Evolutionary conservation across 1,140 invertebrate species (phyloP).

Genomic region (Sitobion miscanthi): DNA sequence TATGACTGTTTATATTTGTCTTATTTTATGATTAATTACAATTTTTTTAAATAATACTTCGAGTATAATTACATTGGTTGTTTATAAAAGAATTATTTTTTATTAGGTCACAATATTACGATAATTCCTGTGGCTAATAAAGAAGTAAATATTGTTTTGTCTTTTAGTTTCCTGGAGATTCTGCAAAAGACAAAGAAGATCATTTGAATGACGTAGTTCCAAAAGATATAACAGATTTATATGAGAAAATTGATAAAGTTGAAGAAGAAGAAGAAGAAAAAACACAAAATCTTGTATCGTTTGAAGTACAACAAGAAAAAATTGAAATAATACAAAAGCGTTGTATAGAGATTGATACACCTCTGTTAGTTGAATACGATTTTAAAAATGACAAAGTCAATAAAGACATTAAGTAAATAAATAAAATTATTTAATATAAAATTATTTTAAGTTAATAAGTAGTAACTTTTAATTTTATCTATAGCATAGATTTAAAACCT

Average conservation of each 20-base stretch:
- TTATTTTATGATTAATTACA: too few relatives aligned
- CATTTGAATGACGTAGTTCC: conserved; percentile 73
- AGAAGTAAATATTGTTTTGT: conserved; percentile 61
- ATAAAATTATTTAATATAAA: neutral
- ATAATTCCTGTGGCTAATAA: neutral
- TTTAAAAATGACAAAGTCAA: conserved; percentile 97
- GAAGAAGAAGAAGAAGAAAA: conserved; percentile 86
- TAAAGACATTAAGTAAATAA: conserved; percentile 83
- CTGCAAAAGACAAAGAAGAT: conserved; percentile 62
- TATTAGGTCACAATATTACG: neutral
- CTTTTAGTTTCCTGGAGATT: conserved; percentile 63
- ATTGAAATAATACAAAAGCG: conserved; percentile 98
- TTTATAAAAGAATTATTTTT: too few relatives aligned
- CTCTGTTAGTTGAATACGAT: conserved; percentile 97
- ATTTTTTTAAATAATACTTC: too few relatives aligned
- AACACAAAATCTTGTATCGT: conserved; percentile 81
- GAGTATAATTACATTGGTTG: neutral
- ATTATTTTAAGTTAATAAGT: neutral
- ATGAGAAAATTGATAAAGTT: conserved; percentile 96
- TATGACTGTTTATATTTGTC: too few relatives aligned
- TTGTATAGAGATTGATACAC: conserved; percentile 97
- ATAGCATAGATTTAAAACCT: conserved; percentile 95
- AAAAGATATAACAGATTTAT: conserved; percentile 95
- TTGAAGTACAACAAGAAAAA: conserved; percentile 91
- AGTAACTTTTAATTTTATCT: conserved; percentile 48